These are phyloP conservation scores for Psix sp. DNA, from an alignment of 1,140 invertebrate species.

Conservation along the genomic window DNA sequence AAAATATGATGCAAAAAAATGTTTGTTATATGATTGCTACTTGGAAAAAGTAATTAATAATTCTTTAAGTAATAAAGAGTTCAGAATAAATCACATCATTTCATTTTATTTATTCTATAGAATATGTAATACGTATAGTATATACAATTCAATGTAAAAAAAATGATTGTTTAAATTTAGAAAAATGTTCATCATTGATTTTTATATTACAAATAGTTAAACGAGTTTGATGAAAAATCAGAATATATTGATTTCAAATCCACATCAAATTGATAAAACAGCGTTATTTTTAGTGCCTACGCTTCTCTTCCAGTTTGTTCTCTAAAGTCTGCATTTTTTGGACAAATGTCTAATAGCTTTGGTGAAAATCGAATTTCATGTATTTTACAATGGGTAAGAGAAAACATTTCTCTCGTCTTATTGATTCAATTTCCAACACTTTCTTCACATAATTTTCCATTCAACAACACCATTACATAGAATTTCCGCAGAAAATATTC, in stretches of 20 bases:
- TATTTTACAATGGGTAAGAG: conserved; percentile 34
- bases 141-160: too few relatives aligned
- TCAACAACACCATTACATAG: conserved; percentile 14
- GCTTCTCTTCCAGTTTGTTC: conserved; percentile 49
- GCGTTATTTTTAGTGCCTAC: conserved; percentile 47
- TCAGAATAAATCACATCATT: too few relatives aligned
- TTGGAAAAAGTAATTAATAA: background rate
- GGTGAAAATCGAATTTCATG: conserved; percentile 37
- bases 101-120: too few relatives aligned
- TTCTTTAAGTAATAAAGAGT: conserved; percentile 29
- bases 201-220: too few relatives aligned
- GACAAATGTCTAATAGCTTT: conserved; percentile 39
- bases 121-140: too few relatives aligned
- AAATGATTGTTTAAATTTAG: too few relatives aligned
- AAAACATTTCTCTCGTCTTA: conserved; percentile 42
- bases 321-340: conserved; percentile 45
- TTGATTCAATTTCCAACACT: conserved; percentile 46
- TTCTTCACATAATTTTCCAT: conserved; percentile 35
- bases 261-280: conserved; percentile 46
- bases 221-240: too few relatives aligned
- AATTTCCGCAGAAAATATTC: conserved; percentile 1
- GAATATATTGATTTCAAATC: conserved; percentile 54
- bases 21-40: conserved; percentile 11
- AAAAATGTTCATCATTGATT: too few relatives aligned
- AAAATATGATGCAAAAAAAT: conserved; percentile 26